Percentiles rank a stretch among this genome's conserved stretches.
These are phyloP conservation scores for Halesus radiatus DNA, from an alignment of 1,140 invertebrate species.

Conservation along the genomic window DNA sequence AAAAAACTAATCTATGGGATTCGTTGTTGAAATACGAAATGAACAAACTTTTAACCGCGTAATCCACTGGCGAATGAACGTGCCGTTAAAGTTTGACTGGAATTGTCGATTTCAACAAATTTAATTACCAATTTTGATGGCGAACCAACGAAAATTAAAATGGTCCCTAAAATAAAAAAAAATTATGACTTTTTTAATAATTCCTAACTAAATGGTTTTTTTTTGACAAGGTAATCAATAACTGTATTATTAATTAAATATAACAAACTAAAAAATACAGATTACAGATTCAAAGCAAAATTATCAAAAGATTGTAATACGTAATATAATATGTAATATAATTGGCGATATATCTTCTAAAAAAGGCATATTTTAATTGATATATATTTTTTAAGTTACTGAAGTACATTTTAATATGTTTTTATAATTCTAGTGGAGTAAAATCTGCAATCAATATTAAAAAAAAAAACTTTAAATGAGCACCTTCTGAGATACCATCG, in stretches of 20 bases:
- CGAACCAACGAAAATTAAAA: constrained; percentile 19
- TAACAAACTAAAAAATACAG: no score
- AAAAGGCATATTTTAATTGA: no score
- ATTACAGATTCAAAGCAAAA: no score
- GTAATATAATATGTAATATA: no score
- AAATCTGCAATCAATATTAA: constrained; percentile 17
- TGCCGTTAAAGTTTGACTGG: not conserved
- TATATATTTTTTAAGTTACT: no score
- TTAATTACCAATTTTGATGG: constrained; percentile 25
- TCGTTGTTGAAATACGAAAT: constrained; percentile 13
- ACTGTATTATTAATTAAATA: no score
- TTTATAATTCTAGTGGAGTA: not conserved
- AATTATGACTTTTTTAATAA: constrained; percentile 30
- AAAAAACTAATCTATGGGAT: constrained; percentile 20
- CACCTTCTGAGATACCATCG: constrained; percentile 11
- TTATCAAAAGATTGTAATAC: no score
- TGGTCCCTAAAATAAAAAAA: constrained; percentile 42
- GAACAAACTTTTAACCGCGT: not conserved
- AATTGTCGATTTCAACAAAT: constrained; percentile 30
- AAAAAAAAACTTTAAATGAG: not conserved
- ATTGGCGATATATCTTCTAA: no score
- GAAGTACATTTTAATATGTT: not conserved
- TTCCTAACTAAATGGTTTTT: constrained; percentile 21
- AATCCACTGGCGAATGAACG: constrained; percentile 16
- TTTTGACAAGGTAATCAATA: constrained; percentile 18